These are phyloP conservation scores for Gulo gulo DNA, from an alignment of 2,113 vertebrate genomes.

Conservation along the genomic window DNA sequence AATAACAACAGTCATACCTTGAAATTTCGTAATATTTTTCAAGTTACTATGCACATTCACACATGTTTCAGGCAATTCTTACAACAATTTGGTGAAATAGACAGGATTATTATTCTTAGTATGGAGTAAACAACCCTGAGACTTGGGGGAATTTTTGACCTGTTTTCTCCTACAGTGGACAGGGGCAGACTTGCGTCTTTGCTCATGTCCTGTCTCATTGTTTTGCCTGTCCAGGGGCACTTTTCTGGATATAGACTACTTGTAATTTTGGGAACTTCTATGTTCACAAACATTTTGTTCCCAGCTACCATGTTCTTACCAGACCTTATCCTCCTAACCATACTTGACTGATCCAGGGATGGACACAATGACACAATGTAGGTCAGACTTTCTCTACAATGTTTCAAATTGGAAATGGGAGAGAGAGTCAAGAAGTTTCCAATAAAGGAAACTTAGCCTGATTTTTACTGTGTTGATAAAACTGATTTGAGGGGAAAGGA, in stretches of 20 bases:
- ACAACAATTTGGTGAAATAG: background rate
- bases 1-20: conserved; percentile 53
- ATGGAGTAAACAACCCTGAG: background rate
- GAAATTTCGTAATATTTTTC: conserved; percentile 57
- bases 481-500: background rate
- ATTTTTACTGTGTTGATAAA: background rate
- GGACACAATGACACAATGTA: background rate
- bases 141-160: background rate
- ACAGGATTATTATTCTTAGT: background rate
- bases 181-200: background rate
- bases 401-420: background rate
- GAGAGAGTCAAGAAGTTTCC: background rate
- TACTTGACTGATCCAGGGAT: background rate
- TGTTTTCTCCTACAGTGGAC: background rate
- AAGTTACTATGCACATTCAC: background rate
- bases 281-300: background rate
- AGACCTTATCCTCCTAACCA: background rate
- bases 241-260: background rate
- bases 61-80: background rate
- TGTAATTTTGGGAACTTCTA: background rate
- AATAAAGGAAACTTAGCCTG: background rate
- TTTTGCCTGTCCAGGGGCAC: background rate
- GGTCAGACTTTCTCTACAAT: background rate
- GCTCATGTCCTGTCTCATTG: background rate
- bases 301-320: background rate